Percentiles rank a stretch among this genome's conserved stretches.
Evolutionary conservation across 1,140 invertebrate genomes (phyloP).

Genomic region (Helicoverpa armigera): DNA sequence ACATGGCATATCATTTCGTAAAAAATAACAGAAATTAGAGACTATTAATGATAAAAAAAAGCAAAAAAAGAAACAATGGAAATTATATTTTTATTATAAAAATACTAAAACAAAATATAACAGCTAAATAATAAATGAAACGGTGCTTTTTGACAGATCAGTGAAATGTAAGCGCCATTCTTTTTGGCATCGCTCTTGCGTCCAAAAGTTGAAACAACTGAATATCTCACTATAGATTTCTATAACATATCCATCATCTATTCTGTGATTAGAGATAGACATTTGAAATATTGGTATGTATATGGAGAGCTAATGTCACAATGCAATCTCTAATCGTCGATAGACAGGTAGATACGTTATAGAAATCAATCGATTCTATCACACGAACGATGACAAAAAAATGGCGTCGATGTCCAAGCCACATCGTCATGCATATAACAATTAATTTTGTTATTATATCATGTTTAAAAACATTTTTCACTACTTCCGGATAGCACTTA

Average conservation of each 20-base stretch:
- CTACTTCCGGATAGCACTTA: no score
- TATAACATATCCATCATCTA: no score
- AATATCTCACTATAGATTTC: no score
- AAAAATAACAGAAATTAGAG: constrained; percentile 34
- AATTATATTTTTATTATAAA: constrained; percentile 3
- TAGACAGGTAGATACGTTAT: no score
- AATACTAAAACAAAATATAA: constrained; percentile 65
- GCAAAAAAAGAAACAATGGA: constrained; percentile 37
- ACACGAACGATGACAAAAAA: background rate
- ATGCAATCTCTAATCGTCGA: no score
- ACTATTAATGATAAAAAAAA: background rate
- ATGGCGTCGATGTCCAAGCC: background rate
- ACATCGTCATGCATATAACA: constrained; percentile 22
- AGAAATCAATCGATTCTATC: no score
- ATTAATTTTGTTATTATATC: constrained; percentile 25
- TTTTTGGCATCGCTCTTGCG: no score
- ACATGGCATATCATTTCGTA: background rate
- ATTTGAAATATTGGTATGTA: no score
- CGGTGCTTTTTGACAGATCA: constrained; percentile 52
- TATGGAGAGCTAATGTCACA: no score
- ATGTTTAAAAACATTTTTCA: no score
- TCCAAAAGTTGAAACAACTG: no score
- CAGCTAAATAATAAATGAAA: constrained; percentile 72
- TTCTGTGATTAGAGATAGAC: no score
- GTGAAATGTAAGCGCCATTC: constrained; percentile 8